phyloP scores from a whole-genome alignment of 1,140 invertebrate species.

The Brachionus manjavacas region DNA sequence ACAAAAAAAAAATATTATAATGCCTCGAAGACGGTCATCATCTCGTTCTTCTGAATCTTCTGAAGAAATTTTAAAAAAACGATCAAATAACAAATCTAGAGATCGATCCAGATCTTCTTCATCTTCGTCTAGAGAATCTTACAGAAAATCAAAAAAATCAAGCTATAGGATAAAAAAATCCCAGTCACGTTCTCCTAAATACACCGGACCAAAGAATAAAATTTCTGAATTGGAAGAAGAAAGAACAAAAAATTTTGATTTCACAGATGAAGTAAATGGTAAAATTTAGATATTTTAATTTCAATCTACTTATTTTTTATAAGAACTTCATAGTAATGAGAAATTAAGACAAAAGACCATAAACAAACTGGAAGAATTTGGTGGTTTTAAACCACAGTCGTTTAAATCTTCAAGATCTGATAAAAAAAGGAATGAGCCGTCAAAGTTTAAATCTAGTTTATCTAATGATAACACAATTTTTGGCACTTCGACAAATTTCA shows the following conservation, averaged over 20 bases:
- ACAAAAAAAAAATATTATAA: not conserved
- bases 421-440: not conserved
- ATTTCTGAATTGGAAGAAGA: not conserved
- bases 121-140: not conserved
- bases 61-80: not conserved
- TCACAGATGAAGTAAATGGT: not conserved
- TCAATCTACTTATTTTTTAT: not conserved
- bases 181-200: not conserved
- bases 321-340: conserved; percentile 16
- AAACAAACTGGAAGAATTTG: not conserved
- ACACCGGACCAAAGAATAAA: not conserved
- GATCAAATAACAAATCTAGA: not conserved
- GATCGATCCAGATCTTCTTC: not conserved
- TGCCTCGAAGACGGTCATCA: not conserved
- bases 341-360: not conserved
- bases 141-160: conserved; percentile 5
- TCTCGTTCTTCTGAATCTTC: not conserved
- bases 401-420: conserved; percentile 17
- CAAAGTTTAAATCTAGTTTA: not conserved
- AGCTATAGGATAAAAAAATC: not conserved
- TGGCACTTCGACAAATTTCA: not conserved
- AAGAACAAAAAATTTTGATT: conserved; percentile 19
- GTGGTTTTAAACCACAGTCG: not conserved
- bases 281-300: not conserved
- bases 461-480: not conserved